These are phyloP conservation scores for Kryptolebias marmoratus DNA, from an alignment of 2,113 vertebrate species.

Conservation along the genomic window DNA sequence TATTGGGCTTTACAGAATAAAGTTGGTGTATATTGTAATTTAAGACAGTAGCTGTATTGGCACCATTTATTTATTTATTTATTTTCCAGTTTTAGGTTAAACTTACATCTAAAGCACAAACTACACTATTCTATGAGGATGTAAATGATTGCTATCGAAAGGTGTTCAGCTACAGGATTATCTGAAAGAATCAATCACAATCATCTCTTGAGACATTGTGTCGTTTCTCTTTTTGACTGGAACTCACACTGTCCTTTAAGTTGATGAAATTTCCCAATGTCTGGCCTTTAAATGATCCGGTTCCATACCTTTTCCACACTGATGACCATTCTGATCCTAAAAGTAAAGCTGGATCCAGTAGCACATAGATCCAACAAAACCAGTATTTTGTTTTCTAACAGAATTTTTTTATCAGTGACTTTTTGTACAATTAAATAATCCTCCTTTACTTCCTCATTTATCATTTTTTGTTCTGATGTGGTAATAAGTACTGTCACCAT, in stretches of 20 bases:
- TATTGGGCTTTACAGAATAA: too few species aligned
- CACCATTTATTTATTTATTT: too few species aligned
- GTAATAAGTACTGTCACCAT: not conserved
- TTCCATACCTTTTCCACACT: constrained; percentile 43
- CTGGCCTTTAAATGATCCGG: constrained; percentile 44
- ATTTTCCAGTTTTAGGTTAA: not conserved
- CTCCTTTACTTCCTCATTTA: not conserved
- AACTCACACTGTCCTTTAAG: constrained; percentile 67
- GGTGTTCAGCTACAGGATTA: constrained; percentile 29
- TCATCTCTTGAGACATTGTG: constrained; percentile 49
- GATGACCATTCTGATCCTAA: constrained; percentile 39
- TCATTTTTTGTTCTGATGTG: constrained; percentile 6
- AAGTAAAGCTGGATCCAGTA: constrained; percentile 40
- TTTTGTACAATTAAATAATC: not conserved
- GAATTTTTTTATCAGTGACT: constrained; percentile 4
- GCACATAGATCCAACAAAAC: constrained; percentile 1
- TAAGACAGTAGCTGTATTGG: too few species aligned
- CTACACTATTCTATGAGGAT: not conserved
- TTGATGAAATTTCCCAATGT: constrained; percentile 68
- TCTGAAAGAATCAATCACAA: constrained; percentile 29
- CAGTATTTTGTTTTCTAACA: not conserved
- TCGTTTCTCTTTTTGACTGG: constrained; percentile 41
- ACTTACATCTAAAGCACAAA: not conserved
- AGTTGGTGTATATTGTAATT: too few species aligned
- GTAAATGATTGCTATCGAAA: constrained; percentile 35